These are phyloP conservation scores for Narcine bancroftii DNA, from an alignment of 2,113 vertebrate genomes.

Conservation along the genomic window DNA sequence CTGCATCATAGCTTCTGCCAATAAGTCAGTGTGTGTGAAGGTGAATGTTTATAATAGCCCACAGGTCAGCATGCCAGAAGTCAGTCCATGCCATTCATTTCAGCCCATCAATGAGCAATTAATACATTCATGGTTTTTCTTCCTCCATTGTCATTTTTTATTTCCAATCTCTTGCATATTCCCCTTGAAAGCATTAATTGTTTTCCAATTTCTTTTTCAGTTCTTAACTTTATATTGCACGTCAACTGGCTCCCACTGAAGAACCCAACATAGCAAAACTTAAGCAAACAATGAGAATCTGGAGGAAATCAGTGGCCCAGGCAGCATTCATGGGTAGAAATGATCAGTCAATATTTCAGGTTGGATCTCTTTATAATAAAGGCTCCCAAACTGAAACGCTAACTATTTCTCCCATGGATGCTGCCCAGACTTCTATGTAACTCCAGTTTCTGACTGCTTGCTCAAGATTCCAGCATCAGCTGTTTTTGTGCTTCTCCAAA, in stretches of 20 bases:
- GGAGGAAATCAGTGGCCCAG: no score
- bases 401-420: no score
- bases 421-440: no score
- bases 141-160: not conserved
- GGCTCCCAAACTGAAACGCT: no score
- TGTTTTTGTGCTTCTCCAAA: no score
- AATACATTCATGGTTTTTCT: not conserved
- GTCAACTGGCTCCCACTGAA: not conserved
- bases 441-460: no score
- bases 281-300: no score
- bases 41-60: not conserved
- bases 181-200: not conserved
- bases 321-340: no score
- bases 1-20: constrained; percentile 5
- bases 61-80: not conserved
- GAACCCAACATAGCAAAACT: not conserved
- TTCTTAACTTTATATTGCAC: not conserved
- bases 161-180: not conserved
- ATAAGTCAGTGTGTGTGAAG: not conserved
- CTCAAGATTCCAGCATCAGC: no score
- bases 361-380: no score
- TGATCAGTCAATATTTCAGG: no score
- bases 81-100: not conserved
- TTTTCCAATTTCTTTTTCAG: not conserved
- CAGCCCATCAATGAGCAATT: not conserved